A percentile compares a stretch with the other conserved stretches of the same genome.
Conservation (phyloP, 1,140 invertebrate genomes). For the Drosophila eugracilis region DNA sequence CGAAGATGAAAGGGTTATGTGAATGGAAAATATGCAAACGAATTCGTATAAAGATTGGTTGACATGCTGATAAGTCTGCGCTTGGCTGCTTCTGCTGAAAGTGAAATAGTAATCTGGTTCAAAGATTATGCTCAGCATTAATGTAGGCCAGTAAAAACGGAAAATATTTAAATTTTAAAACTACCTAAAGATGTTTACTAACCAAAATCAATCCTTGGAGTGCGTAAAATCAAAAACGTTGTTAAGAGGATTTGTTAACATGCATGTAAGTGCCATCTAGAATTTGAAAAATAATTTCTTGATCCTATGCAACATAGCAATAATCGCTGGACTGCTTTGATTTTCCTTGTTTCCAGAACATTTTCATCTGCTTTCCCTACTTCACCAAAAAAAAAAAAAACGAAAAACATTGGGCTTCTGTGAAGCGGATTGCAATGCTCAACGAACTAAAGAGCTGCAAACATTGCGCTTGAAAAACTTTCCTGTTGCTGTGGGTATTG, state of each 20-base stretch:
- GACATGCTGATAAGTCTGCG: slow-evolving; percentile 13
- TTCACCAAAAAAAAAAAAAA: neutral
- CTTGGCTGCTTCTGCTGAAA: slow-evolving; percentile 1
- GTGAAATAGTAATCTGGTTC: too few species aligned
- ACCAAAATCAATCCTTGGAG: too few species aligned
- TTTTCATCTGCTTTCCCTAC: neutral
- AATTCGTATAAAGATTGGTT: neutral
- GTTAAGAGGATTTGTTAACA: neutral
- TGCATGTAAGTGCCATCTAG: neutral
- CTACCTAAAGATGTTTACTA: too few species aligned
- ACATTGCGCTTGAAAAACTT: slow-evolving; percentile 40
- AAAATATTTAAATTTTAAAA: neutral
- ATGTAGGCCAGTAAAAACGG: too few species aligned
- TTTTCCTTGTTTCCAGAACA: neutral
- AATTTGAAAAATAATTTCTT: neutral
- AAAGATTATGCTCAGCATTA: too few species aligned
- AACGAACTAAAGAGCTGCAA: slow-evolving; percentile 24
- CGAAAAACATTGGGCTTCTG: slow-evolving; percentile 8
- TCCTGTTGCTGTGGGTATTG: slow-evolving; percentile 37
- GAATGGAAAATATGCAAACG: slow-evolving; percentile 9
- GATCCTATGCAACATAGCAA: neutral
- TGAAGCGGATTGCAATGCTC: slow-evolving; percentile 22
- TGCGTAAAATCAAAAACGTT: neutral
- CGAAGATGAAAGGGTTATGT: slow-evolving; percentile 21
- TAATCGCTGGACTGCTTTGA: slow-evolving; percentile 5